Conservation (phyloP, 2,113 vertebrate genomes). For the Charadrius vociferus region DNA sequence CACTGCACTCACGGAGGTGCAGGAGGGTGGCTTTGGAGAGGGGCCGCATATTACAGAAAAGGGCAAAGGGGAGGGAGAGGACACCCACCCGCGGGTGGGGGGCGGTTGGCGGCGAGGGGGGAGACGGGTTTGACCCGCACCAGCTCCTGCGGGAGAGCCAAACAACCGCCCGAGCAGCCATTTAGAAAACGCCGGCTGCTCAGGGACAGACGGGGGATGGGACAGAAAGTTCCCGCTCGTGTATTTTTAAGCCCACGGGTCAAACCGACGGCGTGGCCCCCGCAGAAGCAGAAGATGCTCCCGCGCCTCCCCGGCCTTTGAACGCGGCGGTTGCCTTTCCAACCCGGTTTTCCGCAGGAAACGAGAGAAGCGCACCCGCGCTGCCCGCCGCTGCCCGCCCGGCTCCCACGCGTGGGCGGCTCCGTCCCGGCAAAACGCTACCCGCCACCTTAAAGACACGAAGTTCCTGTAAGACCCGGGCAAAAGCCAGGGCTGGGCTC, state of each 20-base stretch:
- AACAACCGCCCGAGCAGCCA: background rate
- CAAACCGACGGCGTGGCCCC: background rate
- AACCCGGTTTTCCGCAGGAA: background rate
- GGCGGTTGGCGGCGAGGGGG: no score
- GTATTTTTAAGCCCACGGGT: background rate
- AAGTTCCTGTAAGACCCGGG: rapidly evolving
- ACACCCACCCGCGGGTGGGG: background rate
- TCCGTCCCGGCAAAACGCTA: background rate
- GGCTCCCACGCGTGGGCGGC: background rate
- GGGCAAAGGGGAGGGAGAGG: background rate
- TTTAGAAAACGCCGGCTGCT: background rate
- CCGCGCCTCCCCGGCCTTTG: background rate
- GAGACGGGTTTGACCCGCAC: background rate
- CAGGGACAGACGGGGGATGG: background rate
- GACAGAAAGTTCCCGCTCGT: rapidly evolving
- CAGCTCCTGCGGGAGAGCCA: background rate
- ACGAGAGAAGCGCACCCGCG: background rate
- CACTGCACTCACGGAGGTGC: background rate
- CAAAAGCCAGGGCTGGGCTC: background rate
- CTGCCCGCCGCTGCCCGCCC: background rate
- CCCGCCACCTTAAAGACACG: rapidly evolving
- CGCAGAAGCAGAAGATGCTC: background rate
- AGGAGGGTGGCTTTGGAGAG: background rate
- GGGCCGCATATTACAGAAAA: background rate
- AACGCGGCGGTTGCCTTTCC: rapidly evolving